A percentile compares a stretch with the other conserved stretches of the same genome.
Conservation (phyloP, 2,113 vertebrate species). For the Antechinus stuartii region DNA sequence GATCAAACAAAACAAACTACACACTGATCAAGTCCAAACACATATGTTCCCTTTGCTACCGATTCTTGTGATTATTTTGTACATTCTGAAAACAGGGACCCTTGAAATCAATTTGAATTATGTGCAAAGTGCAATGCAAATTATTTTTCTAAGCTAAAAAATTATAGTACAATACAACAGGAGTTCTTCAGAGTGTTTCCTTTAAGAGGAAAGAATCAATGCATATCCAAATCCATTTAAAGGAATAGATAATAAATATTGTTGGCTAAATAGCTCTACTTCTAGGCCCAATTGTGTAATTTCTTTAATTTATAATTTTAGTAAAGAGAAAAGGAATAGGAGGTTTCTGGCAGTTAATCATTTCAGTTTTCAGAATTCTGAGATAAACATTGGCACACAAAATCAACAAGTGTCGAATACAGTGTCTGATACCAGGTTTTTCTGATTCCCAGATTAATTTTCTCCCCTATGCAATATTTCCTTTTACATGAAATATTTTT, state of each 20-base stretch:
- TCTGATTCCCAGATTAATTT: not conserved
- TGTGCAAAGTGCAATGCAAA: not conserved
- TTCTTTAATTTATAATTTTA: not conserved
- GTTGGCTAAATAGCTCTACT: not conserved
- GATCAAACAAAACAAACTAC: not conserved
- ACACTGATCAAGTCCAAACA: not conserved
- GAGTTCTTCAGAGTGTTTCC: not conserved
- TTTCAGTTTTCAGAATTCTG: not conserved
- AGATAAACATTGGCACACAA: not conserved
- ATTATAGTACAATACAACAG: not conserved
- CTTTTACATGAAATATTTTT: not conserved
- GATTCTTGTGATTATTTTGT: not conserved
- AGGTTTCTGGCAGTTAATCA: not conserved
- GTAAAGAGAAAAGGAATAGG: not conserved
- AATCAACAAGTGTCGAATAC: not conserved
- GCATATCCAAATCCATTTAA: not conserved
- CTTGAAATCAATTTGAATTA: not conserved
- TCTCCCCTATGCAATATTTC: not conserved
- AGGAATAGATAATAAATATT: not conserved
- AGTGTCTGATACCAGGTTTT: not conserved
- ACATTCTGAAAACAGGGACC: not conserved
- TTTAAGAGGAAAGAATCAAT: not conserved
- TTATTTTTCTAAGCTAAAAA: not conserved
- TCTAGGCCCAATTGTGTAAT: not conserved
- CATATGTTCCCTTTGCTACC: not conserved